Evolutionary conservation across 2,113 vertebrate genomes (phyloP).

Genomic region (Hypocryptadius cinnamomeus): DNA sequence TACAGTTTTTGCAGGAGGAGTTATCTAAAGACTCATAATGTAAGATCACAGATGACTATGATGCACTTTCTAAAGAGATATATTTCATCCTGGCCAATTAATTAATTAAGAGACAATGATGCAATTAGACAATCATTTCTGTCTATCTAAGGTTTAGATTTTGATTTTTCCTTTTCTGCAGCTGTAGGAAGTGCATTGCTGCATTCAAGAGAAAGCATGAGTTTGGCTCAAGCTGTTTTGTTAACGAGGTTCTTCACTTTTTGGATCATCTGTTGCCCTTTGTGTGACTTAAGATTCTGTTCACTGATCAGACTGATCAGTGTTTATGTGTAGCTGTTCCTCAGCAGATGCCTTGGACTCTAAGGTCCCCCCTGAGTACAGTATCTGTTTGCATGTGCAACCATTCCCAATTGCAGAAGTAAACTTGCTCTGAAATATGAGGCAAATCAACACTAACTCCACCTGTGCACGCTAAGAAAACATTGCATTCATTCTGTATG

Average conservation of each 20-base stretch:
- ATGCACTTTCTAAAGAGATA: background rate
- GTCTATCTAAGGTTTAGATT: too few relatives aligned
- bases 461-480: background rate
- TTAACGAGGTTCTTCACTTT: background rate
- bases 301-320: background rate
- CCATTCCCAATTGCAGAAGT: background rate
- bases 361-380: background rate
- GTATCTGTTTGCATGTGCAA: background rate
- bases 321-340: slow-evolving; percentile 29
- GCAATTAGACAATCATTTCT: too few relatives aligned
- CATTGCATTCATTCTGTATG: background rate
- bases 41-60: background rate
- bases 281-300: background rate
- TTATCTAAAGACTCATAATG: background rate
- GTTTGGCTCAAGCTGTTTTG: background rate
- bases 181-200: background rate
- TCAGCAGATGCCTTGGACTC: background rate
- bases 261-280: slow-evolving; percentile 9
- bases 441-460: background rate
- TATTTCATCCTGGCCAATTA: background rate
- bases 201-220: background rate
- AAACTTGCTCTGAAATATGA: background rate
- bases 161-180: too few relatives aligned
- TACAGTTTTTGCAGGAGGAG: background rate
- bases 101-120: too few relatives aligned